Evolutionary conservation across 2,888 invertebrate species (phyloP), one percentile per base, ranked within the genome.

Genomic region (Anticlea derivata): DNA sequence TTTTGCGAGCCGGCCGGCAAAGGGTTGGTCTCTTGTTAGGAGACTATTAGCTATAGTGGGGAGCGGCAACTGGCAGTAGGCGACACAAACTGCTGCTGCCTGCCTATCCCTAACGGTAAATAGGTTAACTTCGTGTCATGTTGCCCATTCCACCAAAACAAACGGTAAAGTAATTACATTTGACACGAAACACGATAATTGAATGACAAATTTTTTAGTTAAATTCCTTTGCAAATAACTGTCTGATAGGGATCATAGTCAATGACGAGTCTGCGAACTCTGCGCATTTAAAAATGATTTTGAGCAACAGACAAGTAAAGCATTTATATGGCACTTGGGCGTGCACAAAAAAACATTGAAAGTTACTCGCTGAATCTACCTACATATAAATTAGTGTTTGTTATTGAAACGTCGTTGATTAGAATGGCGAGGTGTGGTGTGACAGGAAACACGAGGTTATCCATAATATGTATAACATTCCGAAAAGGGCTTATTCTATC

Each of bases 101-200:
- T 55, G 48, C 61, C 62, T 68, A 70, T 68, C 66, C 67, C 60
- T 40, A 22, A 23, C 49, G 57, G 59, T 65, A 78, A 74, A 74
- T 78, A 73, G 80, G 83, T 80, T 75, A 76, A 75, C 65, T 65
- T 69, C 65, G 69, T 75, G 73, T 69, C 71, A 69, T 65, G 65
- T 62, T 62, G 57, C 52, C 65, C 58, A 66, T 63, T 63, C 60
- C 50, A 68, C 63, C 53, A 66, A 66, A 69, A 70, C 63, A 68
- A 60, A 60, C 64, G 56, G 45, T 56, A 56, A 63, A 68, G 57
- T 73, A 70, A 77, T 71, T 70, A 75, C 65, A 63, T 67, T 64
- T 67, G 65, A 59, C 76, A 74, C 71, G 71, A 73, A 72, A 65
- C 55, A 61, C 54, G 50, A 63, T 67, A 67, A 68, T 66, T 66